Evolutionary conservation across 2,113 vertebrate species (phyloP).

Genomic region (Lichenostomus cassidix): DNA sequence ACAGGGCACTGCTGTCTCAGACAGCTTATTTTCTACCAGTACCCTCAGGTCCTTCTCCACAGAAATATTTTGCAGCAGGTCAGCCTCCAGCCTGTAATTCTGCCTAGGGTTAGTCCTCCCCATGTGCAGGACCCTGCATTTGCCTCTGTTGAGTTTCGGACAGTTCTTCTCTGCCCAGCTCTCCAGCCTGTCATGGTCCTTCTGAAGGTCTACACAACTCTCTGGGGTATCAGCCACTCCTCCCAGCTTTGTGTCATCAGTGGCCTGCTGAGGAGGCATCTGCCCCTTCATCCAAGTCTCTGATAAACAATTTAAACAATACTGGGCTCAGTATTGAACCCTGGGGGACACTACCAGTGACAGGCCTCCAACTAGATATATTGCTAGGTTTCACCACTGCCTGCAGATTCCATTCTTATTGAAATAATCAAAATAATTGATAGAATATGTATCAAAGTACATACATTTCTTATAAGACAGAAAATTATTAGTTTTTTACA

Average conservation of each 20-base stretch:
- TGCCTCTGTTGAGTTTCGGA: neutral
- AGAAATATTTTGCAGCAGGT: neutral
- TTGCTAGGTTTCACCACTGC: neutral
- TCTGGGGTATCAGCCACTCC: neutral
- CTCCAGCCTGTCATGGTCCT: fast-evolving
- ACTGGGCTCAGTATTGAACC: neutral
- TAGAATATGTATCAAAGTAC: neutral
- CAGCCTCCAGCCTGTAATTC: fast-evolving
- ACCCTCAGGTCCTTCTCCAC: neutral
- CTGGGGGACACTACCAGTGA: neutral
- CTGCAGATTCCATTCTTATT: neutral
- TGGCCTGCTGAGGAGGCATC: neutral
- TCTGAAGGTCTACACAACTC: neutral
- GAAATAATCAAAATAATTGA: neutral
- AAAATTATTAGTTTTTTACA: neutral
- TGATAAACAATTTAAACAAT: neutral
- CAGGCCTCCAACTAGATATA: neutral
- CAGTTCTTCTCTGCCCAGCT: neutral
- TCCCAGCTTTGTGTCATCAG: neutral
- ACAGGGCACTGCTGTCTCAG: neutral
- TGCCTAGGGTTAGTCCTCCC: neutral
- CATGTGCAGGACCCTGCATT: neutral
- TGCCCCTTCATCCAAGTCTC: neutral
- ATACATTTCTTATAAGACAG: neutral
- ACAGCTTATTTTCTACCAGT: neutral